Evolutionary conservation across 2,888 invertebrate species (phyloP), one percentile per base, ranked within the genome.

Genomic region (Prenolepis imparis): DNA sequence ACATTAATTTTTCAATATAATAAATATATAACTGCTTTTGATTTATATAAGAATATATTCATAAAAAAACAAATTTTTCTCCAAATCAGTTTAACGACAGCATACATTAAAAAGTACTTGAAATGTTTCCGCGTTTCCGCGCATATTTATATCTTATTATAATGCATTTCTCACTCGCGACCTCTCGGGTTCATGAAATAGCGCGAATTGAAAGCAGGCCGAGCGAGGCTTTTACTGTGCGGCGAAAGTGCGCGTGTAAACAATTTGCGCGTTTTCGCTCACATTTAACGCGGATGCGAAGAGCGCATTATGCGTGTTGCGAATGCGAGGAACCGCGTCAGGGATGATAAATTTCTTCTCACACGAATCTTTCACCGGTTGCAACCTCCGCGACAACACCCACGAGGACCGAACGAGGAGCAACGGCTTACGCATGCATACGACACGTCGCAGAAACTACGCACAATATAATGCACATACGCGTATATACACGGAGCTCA

Each of bases 281-380:
- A 24, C 32, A 48, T 36, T 36, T 80, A 32, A 78, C 21, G 24
- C 59, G 57, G 44, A 80, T 57, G 72, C 39, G 81, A 83, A 83
- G 82, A 88, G 85, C 75, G 24, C 83, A 85, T 88, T 83, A 85
- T 52, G 32, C n/a, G 64, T 61, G 81, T 82, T 81, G 77, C 83
- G 36, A 74, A 67, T 36, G 55, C 64, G 77, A 83, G 41, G 72
- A 81, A 64, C 44, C 81, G 68, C 72, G 74, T 86, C 59, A 15
- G 18, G 72, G 44, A 77, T 68, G 83, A 88, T 88, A 80, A 87
- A 84, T 88, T 88, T 70, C 81, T 82, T 70, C 44, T 55, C 70
- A 32, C 78, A 32, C 68, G n/a, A 52, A 15, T 32, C 41, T 55
- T 57, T 70, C 32, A 11, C 18, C 24, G 28, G 11, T 5, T 21